phyloP scores from a whole-genome alignment of 2,113 vertebrate species.

The Syrmaticus mikado region DNA sequence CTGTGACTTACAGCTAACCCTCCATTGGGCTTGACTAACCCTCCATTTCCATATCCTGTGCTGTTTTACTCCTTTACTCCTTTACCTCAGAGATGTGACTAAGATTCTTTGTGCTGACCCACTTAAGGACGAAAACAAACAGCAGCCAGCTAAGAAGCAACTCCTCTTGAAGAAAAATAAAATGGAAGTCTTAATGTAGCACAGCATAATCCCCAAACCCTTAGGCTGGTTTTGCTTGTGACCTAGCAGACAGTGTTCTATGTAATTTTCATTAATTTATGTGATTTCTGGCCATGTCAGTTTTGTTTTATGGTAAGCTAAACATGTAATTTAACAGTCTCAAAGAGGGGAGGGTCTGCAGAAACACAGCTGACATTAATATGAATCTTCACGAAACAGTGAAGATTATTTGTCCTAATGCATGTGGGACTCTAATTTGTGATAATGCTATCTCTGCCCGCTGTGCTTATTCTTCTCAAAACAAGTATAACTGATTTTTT shows the following conservation, averaged over 20 bases:
- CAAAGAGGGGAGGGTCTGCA: not conserved
- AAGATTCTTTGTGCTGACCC: not conserved
- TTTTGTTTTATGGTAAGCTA: not conserved
- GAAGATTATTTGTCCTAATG: not conserved
- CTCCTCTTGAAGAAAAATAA: not conserved
- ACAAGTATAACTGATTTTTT: not conserved
- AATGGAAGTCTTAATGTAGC: not conserved
- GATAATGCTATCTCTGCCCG: not conserved
- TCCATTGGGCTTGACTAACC: too few relatives aligned
- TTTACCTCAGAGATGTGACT: not conserved
- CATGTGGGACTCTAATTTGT: not conserved
- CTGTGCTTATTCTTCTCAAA: not conserved
- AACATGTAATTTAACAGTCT: not conserved
- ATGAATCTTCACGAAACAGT: not conserved
- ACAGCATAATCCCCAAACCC: not conserved
- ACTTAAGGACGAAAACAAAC: not conserved
- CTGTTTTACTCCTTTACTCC: not conserved
- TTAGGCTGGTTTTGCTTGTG: not conserved
- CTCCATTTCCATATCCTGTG: rapidly evolving
- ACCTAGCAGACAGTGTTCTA: not conserved
- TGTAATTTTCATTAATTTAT: not conserved
- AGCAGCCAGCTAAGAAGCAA: not conserved
- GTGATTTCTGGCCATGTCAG: not conserved
- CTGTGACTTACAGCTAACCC: too few relatives aligned
- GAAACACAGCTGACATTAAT: not conserved